Evolutionary conservation across 2,888 invertebrate genomes (phyloP), one percentile per base, ranked within the genome.

Genomic region (Torymus aiolomorphi): DNA sequence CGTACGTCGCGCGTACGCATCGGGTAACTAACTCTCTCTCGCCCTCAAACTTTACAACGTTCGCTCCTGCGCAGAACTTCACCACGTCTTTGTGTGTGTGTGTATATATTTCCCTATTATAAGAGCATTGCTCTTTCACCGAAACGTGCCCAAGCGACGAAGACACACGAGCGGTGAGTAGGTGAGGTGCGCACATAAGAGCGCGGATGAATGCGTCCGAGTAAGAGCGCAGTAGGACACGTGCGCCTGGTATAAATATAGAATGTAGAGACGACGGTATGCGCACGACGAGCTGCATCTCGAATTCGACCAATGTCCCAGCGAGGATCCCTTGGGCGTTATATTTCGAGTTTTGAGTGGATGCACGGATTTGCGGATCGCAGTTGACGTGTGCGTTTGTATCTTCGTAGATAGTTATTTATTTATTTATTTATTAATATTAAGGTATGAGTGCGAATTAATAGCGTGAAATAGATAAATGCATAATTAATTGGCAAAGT

Each of bases 91-190:
- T 8, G 42, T 42, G 8, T 42, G 8, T 31, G 31, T 31, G 8
- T 31, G 31, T 31, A 5, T 31, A 31, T 31, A 5, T 31, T 3
- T 65, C 54, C 42, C 67, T 24, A 54, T 51, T 61, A n/a, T n/a
- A 65, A 76, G 67, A 67, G 76, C 76, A 61, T 61, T 61, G 61
- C 61, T 67, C 76, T 76, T 75, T 69, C 42, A 76, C n/a, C 67
- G 31, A 69, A 76, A 76, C 57, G 54, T 62, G 69, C 76, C 31
- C 13, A 8, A 8, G 42, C 42, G 42, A 42, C 18, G 66, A 56
- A 56, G 65, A 66, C 56, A 56, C 72, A 4, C 42, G 20, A 57
- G 18, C 14, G 14, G 59, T 13, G 13, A 24, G 66, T 13, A 56
- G 12, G 20, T 16, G 18, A 66, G 51, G 20, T 14, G 49, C n/a